phyloP scores from a whole-genome alignment of 2,888 invertebrate genomes.

The Horisme vitalbata region DNA sequence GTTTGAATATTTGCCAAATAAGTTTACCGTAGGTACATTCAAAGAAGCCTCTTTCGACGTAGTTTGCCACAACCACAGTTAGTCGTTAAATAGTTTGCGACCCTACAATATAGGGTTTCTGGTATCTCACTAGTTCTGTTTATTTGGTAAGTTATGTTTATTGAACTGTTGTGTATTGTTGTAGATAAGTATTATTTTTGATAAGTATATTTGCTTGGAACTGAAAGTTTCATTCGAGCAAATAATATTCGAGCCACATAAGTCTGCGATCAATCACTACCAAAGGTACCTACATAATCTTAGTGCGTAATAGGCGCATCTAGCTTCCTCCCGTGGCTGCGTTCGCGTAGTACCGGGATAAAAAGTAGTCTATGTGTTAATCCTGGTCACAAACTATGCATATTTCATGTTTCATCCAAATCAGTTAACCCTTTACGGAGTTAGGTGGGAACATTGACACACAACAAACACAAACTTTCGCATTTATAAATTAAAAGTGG shows the following conservation, averaged over 20 bases:
- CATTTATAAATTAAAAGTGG: too few relatives aligned
- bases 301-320: too few relatives aligned
- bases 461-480: too few relatives aligned
- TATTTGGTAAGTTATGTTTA: conserved; percentile 11
- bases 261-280: background rate
- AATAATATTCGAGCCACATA: conserved; percentile 1
- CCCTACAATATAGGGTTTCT: conserved; percentile 6
- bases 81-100: conserved; percentile 8
- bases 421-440: too few relatives aligned
- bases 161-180: conserved; percentile 6
- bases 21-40: conserved; percentile 43
- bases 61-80: conserved; percentile 11
- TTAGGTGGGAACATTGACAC: too few relatives aligned
- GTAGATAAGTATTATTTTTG: conserved; percentile 2
- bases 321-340: too few relatives aligned
- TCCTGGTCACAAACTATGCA: too few relatives aligned
- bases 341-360: too few relatives aligned
- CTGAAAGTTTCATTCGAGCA: background rate
- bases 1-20: conserved; percentile 64
- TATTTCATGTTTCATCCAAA: too few relatives aligned
- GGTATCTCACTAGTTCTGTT: conserved; percentile 7
- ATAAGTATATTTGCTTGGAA: background rate
- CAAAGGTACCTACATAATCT: background rate
- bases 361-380: too few relatives aligned
- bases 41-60: conserved; percentile 4